phyloP scores from a whole-genome alignment of 2,797 vertebrate species.

The Sebastes minor region DNA sequence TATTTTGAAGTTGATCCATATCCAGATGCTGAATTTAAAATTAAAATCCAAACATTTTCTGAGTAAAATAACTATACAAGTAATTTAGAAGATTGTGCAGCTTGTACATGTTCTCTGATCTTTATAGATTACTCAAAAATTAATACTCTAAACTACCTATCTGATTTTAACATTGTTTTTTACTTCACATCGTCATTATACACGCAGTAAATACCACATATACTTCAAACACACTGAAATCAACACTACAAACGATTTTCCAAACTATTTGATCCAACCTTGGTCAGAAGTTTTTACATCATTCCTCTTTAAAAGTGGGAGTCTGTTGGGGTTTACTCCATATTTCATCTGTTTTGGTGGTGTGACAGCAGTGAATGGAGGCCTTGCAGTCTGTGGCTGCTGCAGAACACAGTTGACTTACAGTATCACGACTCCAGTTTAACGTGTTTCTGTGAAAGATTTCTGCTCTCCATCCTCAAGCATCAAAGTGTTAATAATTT shows the following conservation, averaged over 20 bases:
- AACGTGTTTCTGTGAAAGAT: not conserved
- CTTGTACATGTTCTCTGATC: not conserved
- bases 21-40: not conserved
- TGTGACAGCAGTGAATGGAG: constrained; percentile 20
- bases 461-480: not conserved
- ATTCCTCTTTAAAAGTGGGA: not conserved
- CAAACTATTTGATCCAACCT: not conserved
- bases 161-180: not conserved
- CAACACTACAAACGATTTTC: not conserved
- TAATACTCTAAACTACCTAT: not conserved
- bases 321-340: not conserved
- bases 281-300: not conserved
- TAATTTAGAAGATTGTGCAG: not conserved
- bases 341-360: constrained; percentile 16
- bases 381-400: constrained; percentile 19
- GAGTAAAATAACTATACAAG: not conserved
- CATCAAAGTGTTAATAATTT: constrained; percentile 41
- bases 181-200: not conserved
- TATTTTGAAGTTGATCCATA: not conserved
- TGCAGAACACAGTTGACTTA: constrained; percentile 29
- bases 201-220: not conserved
- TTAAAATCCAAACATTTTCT: not conserved
- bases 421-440: constrained; percentile 22
- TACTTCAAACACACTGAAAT: not conserved
- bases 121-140: not conserved